Percentiles rank a stretch among this genome's conserved stretches.
These are phyloP conservation scores for Nothoprocta pentlandii DNA, from an alignment of 2,113 vertebrate genomes.

Conservation along the genomic window DNA sequence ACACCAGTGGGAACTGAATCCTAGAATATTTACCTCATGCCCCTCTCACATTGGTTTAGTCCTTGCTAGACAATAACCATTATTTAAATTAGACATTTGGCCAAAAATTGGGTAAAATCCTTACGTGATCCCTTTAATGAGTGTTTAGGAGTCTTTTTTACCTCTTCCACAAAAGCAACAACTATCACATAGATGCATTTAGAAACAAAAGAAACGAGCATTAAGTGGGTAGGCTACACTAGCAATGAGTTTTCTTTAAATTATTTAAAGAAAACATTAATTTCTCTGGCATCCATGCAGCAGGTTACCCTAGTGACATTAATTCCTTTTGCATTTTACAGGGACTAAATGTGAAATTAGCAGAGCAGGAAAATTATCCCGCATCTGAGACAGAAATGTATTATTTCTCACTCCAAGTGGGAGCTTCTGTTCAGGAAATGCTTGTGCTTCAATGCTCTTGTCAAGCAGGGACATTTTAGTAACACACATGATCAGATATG, in stretches of 20 bases:
- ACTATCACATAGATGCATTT: not conserved
- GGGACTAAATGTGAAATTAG: constrained; percentile 11
- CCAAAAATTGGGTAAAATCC: not conserved
- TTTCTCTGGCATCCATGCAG: constrained; percentile 19
- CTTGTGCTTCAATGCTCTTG: not conserved
- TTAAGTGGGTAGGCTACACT: not conserved
- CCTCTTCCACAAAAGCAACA: not conserved
- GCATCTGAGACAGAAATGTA: constrained; percentile 25
- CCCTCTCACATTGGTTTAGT: not conserved
- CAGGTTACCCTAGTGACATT: constrained; percentile 37
- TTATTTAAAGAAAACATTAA: not conserved
- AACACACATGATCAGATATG: not conserved
- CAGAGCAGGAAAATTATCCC: constrained; percentile 2
- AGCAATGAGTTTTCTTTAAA: not conserved
- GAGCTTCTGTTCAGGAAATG: not conserved
- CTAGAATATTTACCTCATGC: not conserved
- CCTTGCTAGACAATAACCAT: not conserved
- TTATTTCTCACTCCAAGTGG: not conserved
- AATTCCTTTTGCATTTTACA: constrained; percentile 13
- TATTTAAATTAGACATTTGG: not conserved
- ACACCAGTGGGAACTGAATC: not conserved
- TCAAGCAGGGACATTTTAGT: not conserved
- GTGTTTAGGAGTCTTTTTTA: not conserved
- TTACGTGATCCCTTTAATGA: not conserved
- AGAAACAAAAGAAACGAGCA: not conserved